A percentile compares a stretch with the other conserved stretches of the same genome.
These are phyloP conservation scores for Antheraea assamensis DNA, from an alignment of 2,888 invertebrate genomes.

Conservation along the genomic window DNA sequence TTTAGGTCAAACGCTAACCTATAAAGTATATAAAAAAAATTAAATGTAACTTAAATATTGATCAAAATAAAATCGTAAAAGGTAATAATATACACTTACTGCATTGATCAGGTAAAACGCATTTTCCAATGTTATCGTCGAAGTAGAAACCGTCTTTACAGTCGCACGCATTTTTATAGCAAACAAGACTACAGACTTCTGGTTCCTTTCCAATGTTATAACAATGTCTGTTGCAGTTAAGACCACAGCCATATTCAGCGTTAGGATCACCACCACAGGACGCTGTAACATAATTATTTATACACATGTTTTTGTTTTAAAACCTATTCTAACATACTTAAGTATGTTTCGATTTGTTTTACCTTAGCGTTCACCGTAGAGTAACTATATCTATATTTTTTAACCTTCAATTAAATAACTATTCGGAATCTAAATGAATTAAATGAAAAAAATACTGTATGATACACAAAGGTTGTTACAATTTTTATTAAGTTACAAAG, in stretches of 20 bases:
- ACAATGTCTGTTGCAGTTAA: slow-evolving; percentile 39
- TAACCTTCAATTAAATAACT: too few species aligned
- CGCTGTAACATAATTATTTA: slow-evolving; percentile 27
- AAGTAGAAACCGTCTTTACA: slow-evolving; percentile 34
- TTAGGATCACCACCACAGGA: slow-evolving; percentile 39
- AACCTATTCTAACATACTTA: neutral
- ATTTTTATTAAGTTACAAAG: too few species aligned
- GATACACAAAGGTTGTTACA: too few species aligned
- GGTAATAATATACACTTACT: slow-evolving; percentile 30
- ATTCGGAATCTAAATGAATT: too few species aligned
- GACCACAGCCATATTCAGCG: slow-evolving; percentile 40
- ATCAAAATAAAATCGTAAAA: too few species aligned
- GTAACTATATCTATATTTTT: too few species aligned
- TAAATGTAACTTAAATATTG: too few species aligned
- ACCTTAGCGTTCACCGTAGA: too few species aligned
- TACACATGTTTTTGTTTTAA: neutral
- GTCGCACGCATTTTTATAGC: slow-evolving; percentile 34
- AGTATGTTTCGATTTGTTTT: neutral
- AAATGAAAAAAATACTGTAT: too few species aligned
- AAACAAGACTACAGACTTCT: slow-evolving; percentile 28
- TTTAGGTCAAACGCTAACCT: too few species aligned
- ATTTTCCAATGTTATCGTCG: slow-evolving; percentile 29
- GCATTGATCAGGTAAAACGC: slow-evolving; percentile 38
- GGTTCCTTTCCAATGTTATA: slow-evolving; percentile 30
- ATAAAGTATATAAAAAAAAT: too few species aligned